phyloP scores from a whole-genome alignment of 1,140 invertebrate species.

The Homalodisca vitripennis region DNA sequence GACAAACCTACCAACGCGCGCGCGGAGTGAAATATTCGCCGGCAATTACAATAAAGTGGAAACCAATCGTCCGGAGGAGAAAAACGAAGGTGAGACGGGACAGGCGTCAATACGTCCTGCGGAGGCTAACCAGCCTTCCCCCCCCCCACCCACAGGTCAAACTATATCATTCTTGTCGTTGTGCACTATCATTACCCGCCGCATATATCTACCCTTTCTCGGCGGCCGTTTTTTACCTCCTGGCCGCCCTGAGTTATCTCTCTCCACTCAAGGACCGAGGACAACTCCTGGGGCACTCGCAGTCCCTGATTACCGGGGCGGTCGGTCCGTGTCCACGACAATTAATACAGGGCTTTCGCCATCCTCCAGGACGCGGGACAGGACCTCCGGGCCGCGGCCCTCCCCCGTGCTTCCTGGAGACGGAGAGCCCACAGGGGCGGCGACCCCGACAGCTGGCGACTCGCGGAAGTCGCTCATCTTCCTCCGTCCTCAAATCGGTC shows the following conservation, averaged over 20 bases:
- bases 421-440: neutral
- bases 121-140: neutral
- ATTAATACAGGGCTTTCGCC: conserved; percentile 18
- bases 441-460: neutral
- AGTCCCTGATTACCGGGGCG: conserved; percentile 4
- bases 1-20: conserved; percentile 18
- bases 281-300: neutral
- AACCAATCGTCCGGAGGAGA: conserved; percentile 18
- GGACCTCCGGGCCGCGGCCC: conserved; percentile 2
- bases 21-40: conserved; percentile 21
- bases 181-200: conserved; percentile 4
- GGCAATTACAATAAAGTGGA: conserved; percentile 26
- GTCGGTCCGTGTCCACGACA: conserved; percentile 6
- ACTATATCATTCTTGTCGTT: conserved; percentile 17
- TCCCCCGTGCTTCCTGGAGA: neutral
- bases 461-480: neutral
- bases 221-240: conserved; percentile 10
- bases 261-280: neutral
- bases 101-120: conserved; percentile 14
- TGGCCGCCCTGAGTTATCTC: conserved; percentile 15
- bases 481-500: no score
- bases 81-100: neutral
- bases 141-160: neutral
- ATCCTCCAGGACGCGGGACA: neutral
- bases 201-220: conserved; percentile 16